Evolutionary conservation across 2,888 invertebrate genomes (phyloP).

Genomic region (Cryptops parisi): DNA sequence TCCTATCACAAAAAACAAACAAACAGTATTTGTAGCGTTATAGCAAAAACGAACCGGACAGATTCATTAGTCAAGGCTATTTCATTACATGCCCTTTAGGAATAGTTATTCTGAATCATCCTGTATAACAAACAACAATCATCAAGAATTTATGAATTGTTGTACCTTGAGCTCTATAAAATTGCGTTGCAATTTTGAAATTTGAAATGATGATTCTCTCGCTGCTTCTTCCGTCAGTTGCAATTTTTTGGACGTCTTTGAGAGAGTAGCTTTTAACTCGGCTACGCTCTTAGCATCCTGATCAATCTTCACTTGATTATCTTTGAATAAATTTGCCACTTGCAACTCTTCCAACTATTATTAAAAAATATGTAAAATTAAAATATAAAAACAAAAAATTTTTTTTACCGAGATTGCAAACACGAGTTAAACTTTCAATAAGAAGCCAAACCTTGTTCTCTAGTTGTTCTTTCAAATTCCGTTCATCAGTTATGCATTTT

Average conservation of each 20-base stretch:
- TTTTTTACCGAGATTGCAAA: neutral
- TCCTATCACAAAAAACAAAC: slow-evolving; percentile 21
- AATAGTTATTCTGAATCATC: too few species aligned
- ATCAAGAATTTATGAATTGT: too few species aligned
- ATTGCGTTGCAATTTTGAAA: too few species aligned
- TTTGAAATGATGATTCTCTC: slow-evolving; percentile 45
- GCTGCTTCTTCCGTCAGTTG: slow-evolving; percentile 49
- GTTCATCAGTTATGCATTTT: slow-evolving; percentile 55
- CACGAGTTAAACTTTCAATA: slow-evolving; percentile 36
- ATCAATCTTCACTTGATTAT: slow-evolving; percentile 20
- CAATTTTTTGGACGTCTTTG: slow-evolving; percentile 46
- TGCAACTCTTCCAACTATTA: slow-evolving; percentile 37
- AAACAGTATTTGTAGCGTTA: too few species aligned
- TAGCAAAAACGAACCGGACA: too few species aligned
- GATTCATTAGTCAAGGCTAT: slow-evolving; percentile 56
- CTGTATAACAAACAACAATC: too few species aligned
- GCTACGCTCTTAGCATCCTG: slow-evolving; percentile 33
- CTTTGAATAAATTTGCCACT: slow-evolving; percentile 32
- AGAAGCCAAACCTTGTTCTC: slow-evolving; percentile 37
- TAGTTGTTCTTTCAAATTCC: slow-evolving; percentile 54
- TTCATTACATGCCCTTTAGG: too few species aligned
- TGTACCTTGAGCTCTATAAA: slow-evolving; percentile 50
- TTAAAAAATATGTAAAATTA: too few species aligned
- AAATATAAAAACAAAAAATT: slow-evolving; percentile 1
- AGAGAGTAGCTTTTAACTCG: slow-evolving; percentile 49